Evolutionary conservation across 2,888 invertebrate genomes (phyloP).

Genomic region (Sipha maydis): DNA sequence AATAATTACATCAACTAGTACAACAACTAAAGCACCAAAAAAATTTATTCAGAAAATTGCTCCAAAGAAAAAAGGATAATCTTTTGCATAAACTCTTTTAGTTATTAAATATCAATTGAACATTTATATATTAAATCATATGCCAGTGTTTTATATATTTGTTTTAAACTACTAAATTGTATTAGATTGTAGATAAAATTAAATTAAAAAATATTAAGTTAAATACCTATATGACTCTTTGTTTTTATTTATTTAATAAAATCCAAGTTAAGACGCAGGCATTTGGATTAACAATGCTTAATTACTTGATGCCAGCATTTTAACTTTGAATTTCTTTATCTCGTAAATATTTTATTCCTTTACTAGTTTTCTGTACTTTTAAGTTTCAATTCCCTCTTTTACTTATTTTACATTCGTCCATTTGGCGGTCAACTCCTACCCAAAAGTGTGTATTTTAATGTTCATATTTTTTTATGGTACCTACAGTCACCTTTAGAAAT

Average conservation of each 20-base stretch:
- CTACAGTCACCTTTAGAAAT: conserved; percentile 47
- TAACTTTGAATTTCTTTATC: conserved; percentile 7
- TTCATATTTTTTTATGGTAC: neutral
- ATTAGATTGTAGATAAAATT: conserved; percentile 3
- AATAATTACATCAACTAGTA: conserved; percentile 29
- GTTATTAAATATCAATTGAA: neutral
- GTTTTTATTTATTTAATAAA: conserved; percentile 5
- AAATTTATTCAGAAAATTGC: conserved; percentile 62
- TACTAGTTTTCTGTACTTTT: neutral
- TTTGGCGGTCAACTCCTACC: neutral
- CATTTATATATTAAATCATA: conserved; percentile 29
- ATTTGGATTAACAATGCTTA: conserved; percentile 30
- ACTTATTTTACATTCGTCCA: neutral
- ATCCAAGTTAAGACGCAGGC: conserved; percentile 46
- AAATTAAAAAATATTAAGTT: neutral
- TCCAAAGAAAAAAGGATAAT: conserved; percentile 57
- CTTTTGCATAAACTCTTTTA: conserved; percentile 7
- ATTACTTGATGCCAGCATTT: conserved; percentile 39
- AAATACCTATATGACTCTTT: conserved; percentile 17
- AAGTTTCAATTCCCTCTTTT: neutral
- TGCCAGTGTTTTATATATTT: conserved; percentile 54
- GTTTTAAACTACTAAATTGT: neutral
- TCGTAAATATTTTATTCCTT: neutral
- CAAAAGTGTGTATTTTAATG: neutral
- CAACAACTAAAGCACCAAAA: conserved; percentile 50